Conservation (phyloP, 1,140 invertebrate species). For the Sesamia nonagrioides region DNA sequence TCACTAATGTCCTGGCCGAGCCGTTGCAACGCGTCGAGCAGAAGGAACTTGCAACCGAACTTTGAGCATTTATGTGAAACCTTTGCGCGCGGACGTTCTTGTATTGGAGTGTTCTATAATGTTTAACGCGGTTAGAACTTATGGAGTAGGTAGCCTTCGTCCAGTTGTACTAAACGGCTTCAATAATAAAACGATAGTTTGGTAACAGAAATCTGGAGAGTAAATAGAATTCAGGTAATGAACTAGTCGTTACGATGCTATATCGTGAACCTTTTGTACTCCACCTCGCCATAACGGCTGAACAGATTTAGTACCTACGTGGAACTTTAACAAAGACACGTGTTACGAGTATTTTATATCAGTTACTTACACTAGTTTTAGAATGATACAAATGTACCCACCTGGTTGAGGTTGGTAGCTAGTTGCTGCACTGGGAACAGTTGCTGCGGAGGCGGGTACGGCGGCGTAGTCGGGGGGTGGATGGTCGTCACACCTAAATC, state of each 20-base stretch:
- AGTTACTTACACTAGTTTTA: too few relatives aligned
- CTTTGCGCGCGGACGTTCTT: conserved; percentile 69
- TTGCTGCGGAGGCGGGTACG: conserved; percentile 79
- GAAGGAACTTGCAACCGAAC: conserved; percentile 73
- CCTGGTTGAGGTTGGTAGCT: conserved; percentile 77
- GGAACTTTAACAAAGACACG: too few relatives aligned
- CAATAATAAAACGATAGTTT: too few relatives aligned
- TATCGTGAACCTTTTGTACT: too few relatives aligned
- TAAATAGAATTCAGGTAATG: too few relatives aligned
- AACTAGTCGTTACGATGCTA: too few relatives aligned
- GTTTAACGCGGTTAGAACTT: conserved; percentile 10
- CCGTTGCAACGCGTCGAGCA: conserved; percentile 71
- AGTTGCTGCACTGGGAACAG: conserved; percentile 77
- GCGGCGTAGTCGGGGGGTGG: conserved; percentile 75
- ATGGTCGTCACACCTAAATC: conserved; percentile 70
- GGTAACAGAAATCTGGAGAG: too few relatives aligned
- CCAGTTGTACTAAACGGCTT: too few relatives aligned
- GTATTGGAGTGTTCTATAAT: conserved; percentile 66
- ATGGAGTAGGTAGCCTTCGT: not conserved
- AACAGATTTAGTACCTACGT: too few relatives aligned
- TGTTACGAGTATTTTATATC: too few relatives aligned
- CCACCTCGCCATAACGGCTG: too few relatives aligned
- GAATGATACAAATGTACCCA: conserved; percentile 43
- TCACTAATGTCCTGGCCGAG: conserved; percentile 70
- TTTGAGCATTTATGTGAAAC: conserved; percentile 70